Base-by-base conservation (phyloP, 2,888 invertebrate genomes). In the Keiferia lycopersicella region DNA sequence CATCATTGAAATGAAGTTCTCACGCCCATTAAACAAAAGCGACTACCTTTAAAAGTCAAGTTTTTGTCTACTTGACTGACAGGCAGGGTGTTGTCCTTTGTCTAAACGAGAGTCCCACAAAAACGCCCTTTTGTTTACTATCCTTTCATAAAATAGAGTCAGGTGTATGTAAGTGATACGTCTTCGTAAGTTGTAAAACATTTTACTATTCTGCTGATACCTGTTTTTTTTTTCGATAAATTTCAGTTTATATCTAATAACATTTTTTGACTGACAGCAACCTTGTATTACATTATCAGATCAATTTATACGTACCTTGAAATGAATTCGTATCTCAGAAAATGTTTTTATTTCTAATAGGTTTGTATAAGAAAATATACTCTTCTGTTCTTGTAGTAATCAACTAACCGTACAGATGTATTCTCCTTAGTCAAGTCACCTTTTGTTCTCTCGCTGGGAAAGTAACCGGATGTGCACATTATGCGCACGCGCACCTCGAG, bases 11-110 rank as follows among this genome's bases (percentile, higher is more conserved):
- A 56, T 30, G 34, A 34, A 56, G n/a, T 45, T 60, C 60, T 26
- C 60, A 60, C 45, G 60, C 60, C 22, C 16, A 2, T 45, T 45
- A 39, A 30, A 60, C 60, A 60, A 60, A 26, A 39, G 60, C 1
- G 1, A n/a, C n/a, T 26, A 60, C 48, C 20, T 12, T 39, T 12
- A 58, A 60, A 60, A 60, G 60, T 60, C 60, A 26, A 22, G 34
- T 60, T 60, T 60, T 60, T 60, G 39, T 60, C 60, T 22, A 60
- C 60, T 45, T 60, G 60, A 26, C 26, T 60, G 56, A 56, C 56
- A 56, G 56, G 16, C 20, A 11, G 3, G 26, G 12, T 14, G 22
- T 14, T 53, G 26, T 60, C 60, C 22, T 60, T 60, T 60, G 26
- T 56, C 56, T 56, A 34, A 22, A 6, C 14, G 3, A 26, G 26